Evolutionary conservation across 2,888 invertebrate genomes (phyloP).

Genomic region (Reticulitermes lucifugus): DNA sequence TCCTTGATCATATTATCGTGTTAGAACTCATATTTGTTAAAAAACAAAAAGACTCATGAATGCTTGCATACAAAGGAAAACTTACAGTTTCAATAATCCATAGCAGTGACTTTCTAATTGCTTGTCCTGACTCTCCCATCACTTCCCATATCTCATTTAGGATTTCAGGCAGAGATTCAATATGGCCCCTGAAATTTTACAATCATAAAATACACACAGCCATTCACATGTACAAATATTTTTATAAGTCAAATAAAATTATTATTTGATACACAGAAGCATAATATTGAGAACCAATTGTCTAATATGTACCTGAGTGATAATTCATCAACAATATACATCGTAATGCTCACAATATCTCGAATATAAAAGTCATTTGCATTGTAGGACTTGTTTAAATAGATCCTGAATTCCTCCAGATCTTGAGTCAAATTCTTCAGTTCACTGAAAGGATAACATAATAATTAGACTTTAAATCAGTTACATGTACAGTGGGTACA

Average conservation of each 20-base stretch:
- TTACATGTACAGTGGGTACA: too few species aligned
- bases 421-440: slow-evolving; percentile 76
- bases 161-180: slow-evolving; percentile 83
- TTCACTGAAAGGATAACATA: slow-evolving; percentile 54
- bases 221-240: background rate
- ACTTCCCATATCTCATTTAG: slow-evolving; percentile 86
- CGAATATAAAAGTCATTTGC: slow-evolving; percentile 87
- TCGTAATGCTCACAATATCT: slow-evolving; percentile 77
- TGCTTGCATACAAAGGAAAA: slow-evolving; percentile 2
- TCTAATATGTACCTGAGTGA: slow-evolving; percentile 66
- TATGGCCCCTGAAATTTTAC: slow-evolving; percentile 69
- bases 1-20: too few species aligned
- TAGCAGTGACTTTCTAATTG: slow-evolving; percentile 78
- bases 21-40: too few species aligned
- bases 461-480: background rate
- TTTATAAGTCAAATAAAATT: background rate
- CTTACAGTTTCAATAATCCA: slow-evolving; percentile 78
- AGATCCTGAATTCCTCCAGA: slow-evolving; percentile 75
- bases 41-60: too few species aligned
- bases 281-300: too few species aligned
- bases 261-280: background rate
- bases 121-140: slow-evolving; percentile 86
- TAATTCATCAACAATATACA: slow-evolving; percentile 81
- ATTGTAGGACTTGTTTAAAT: slow-evolving; percentile 81
- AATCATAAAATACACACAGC: background rate